Evolutionary conservation across 2,888 invertebrate genomes (phyloP).

Genomic region (Tenthredo notha): DNA sequence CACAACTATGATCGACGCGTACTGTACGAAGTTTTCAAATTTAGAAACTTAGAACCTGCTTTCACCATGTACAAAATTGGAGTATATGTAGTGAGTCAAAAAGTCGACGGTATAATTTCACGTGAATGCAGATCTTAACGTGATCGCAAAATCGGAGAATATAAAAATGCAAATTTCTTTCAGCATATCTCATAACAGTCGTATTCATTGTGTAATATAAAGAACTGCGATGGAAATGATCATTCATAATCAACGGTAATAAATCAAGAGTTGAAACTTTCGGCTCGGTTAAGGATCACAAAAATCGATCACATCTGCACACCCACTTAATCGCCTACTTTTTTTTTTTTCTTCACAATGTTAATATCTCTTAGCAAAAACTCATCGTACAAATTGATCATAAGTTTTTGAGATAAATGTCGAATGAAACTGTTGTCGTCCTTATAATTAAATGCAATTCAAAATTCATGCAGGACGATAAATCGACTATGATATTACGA

Average conservation of each 20-base stretch:
- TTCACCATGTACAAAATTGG: background rate
- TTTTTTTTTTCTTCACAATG: background rate
- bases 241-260: background rate
- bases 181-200: background rate
- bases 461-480: background rate
- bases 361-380: background rate
- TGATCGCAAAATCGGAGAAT: background rate
- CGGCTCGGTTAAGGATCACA: background rate
- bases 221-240: background rate
- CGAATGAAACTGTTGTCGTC: background rate
- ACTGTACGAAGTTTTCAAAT: background rate
- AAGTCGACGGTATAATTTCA: background rate
- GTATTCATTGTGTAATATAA: constrained; percentile 5
- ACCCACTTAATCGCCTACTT: constrained; percentile 13
- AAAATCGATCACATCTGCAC: background rate
- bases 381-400: constrained; percentile 22
- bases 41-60: background rate
- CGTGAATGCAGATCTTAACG: background rate
- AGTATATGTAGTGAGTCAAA: background rate
- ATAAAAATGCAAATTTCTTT: background rate
- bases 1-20: background rate
- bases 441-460: background rate
- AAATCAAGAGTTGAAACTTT: constrained; percentile 14
- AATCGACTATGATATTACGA: background rate
- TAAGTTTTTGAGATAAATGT: background rate